Percentiles rank a stretch among this genome's conserved stretches.
Evolutionary conservation across 2,113 vertebrate species (phyloP).

Genomic region (Charina bottae): DNA sequence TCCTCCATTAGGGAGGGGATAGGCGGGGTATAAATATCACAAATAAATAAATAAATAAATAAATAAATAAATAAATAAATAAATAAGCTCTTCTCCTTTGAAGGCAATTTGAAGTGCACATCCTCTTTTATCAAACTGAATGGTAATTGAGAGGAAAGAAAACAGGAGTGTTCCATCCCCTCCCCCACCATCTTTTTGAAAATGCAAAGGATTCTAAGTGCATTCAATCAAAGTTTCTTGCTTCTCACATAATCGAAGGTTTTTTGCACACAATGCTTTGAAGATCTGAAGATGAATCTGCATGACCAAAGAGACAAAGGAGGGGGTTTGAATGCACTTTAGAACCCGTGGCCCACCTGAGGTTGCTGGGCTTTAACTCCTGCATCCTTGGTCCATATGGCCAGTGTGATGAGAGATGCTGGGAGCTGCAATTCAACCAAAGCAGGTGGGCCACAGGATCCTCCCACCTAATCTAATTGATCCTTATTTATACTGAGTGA

Average conservation of each 20-base stretch:
- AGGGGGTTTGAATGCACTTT: not conserved
- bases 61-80: no score
- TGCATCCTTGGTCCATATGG: not conserved
- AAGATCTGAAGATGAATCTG: not conserved
- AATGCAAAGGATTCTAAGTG: not conserved
- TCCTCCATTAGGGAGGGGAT: no score
- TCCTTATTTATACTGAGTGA: not conserved
- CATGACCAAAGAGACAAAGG: not conserved
- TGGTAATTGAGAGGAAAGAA: not conserved
- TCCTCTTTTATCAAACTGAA: not conserved
- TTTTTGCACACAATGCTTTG: not conserved
- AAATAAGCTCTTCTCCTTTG: not conserved
- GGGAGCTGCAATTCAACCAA: not conserved
- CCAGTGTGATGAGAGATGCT: not conserved
- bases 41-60: no score
- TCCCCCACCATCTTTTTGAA: not conserved
- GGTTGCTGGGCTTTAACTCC: not conserved
- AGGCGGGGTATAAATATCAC: no score
- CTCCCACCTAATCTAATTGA: not conserved
- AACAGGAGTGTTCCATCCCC: not conserved
- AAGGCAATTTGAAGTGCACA: not conserved
- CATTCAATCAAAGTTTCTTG: not conserved
- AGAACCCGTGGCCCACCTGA: not conserved
- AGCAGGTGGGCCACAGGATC: not conserved
- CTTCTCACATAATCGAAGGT: not conserved